These are phyloP conservation scores for Hydrolagus colliei DNA, from an alignment of 2,797 vertebrate species.

Conservation along the genomic window DNA sequence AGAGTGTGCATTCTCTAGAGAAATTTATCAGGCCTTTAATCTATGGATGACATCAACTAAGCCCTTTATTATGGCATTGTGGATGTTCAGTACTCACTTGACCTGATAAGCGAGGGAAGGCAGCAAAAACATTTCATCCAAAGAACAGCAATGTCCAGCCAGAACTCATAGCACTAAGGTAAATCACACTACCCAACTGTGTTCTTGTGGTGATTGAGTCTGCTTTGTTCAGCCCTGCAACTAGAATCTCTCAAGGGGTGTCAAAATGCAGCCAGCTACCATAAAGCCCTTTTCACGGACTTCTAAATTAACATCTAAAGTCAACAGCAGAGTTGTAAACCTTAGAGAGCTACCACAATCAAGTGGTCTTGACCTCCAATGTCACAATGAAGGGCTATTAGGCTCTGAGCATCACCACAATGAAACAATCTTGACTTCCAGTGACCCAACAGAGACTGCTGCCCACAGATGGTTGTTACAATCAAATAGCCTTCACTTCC, in stretches of 20 bases:
- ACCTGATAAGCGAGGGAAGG: neutral
- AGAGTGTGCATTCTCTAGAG: neutral
- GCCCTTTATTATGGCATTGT: neutral
- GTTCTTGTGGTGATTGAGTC: neutral
- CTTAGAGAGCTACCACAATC: neutral
- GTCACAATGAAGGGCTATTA: neutral
- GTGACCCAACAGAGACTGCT: neutral
- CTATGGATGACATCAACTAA: neutral
- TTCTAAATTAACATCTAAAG: neutral
- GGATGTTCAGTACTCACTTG: neutral
- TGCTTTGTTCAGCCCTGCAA: neutral
- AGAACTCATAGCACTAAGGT: neutral
- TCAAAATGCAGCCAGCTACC: neutral
- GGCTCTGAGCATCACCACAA: neutral
- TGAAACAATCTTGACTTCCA: neutral
- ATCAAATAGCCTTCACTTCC: conserved; percentile 16
- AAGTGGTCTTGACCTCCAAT: conserved; percentile 1
- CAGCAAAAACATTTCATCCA: neutral
- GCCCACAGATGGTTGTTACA: neutral
- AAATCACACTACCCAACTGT: neutral
- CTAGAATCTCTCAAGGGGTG: neutral
- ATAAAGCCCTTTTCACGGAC: neutral
- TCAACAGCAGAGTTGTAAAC: neutral
- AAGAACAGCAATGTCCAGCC: neutral
- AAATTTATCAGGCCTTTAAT: neutral